Percentiles rank a stretch among this genome's conserved stretches.
These are phyloP conservation scores for Eciton burchellii DNA, from an alignment of 1,140 invertebrate genomes.

Conservation along the genomic window DNA sequence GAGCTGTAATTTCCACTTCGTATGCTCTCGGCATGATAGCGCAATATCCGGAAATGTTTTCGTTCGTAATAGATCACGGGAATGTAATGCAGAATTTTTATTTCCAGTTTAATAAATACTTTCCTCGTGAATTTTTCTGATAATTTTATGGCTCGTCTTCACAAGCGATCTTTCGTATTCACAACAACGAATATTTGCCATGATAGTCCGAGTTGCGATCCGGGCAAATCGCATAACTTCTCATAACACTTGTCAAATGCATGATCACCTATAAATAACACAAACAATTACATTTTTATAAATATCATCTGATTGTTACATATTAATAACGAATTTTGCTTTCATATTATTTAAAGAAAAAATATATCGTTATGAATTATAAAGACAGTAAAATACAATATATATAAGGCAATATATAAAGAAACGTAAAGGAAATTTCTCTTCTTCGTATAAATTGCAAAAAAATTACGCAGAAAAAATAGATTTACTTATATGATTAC, in stretches of 20 bases:
- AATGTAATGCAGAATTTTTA: slow-evolving; percentile 88
- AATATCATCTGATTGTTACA: neutral
- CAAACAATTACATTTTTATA: neutral
- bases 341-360: too few species aligned
- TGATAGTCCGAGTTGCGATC: slow-evolving; percentile 90
- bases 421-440: too few species aligned
- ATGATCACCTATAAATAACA: slow-evolving; percentile 83
- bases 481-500: too few species aligned
- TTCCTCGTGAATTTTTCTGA: slow-evolving; percentile 85
- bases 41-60: slow-evolving; percentile 89
- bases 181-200: slow-evolving; percentile 89
- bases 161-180: slow-evolving; percentile 85
- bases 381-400: too few species aligned
- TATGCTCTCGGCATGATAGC: slow-evolving; percentile 90
- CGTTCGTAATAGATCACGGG: slow-evolving; percentile 89
- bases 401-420: too few species aligned
- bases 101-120: slow-evolving; percentile 89
- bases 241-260: slow-evolving; percentile 86
- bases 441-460: too few species aligned
- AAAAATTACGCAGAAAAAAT: too few species aligned
- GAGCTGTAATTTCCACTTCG: slow-evolving; percentile 87
- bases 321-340: neutral
- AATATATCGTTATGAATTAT: too few species aligned
- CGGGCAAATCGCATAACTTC: slow-evolving; percentile 89
- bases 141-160: slow-evolving; percentile 78